These are phyloP conservation scores for Halisarca cf. caerulea DNA, from an alignment of 37 sponge, comb jelly and placozoan genomes.

Conservation along the genomic window DNA sequence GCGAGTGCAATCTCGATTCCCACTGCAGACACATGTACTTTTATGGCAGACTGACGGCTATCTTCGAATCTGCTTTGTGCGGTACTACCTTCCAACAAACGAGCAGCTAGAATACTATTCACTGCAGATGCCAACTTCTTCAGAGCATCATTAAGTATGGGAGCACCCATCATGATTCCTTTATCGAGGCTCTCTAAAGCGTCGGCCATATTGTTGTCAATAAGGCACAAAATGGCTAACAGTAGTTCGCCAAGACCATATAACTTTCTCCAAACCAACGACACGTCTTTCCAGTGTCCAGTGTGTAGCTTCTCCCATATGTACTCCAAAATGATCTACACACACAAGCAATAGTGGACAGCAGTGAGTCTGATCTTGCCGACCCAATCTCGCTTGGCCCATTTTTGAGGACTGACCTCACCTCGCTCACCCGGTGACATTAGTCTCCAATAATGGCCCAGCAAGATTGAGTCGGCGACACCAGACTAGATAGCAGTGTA, in stretches of 20 bases:
- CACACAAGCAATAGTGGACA: background rate
- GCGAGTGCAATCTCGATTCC: background rate
- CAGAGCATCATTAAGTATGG: conserved; percentile 59
- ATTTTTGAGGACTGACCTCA: background rate
- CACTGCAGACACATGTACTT: background rate
- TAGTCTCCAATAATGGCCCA: too few relatives aligned
- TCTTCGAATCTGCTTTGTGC: too few relatives aligned
- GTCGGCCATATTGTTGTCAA: background rate
- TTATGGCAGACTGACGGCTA: background rate
- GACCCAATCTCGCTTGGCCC: background rate
- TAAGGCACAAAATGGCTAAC: conserved; percentile 28
- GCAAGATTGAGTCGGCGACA: too few relatives aligned
- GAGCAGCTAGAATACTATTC: background rate
- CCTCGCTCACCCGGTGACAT: too few relatives aligned
- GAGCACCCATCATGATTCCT: conserved; percentile 92
- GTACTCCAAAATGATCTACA: conserved; percentile 60
- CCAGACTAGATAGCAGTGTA: too few relatives aligned
- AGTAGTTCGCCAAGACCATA: conserved; percentile 62
- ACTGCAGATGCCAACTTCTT: conserved; percentile 40
- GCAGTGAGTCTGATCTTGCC: background rate
- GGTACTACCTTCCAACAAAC: background rate
- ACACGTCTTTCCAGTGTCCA: conserved; percentile 90
- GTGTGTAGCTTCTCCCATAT: conserved; percentile 89
- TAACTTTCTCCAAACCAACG: conserved; percentile 68
- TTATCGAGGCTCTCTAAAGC: conserved; percentile 74